Evolutionary conservation across 2,888 invertebrate species (phyloP).

Genomic region (Synergus laeviventris): DNA sequence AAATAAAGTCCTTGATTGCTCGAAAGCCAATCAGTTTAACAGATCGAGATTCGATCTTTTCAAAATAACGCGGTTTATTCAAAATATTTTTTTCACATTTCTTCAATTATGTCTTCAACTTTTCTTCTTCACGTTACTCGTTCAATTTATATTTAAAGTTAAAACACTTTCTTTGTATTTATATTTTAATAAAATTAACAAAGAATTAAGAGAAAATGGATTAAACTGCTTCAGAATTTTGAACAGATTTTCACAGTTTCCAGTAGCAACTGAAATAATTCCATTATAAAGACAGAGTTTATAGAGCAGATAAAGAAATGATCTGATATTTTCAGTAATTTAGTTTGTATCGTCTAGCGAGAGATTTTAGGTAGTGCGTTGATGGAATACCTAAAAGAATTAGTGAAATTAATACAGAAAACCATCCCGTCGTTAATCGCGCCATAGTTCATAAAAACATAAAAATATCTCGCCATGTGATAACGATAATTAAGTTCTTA

Average conservation of each 20-base stretch:
- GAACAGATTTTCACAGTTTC: not conserved
- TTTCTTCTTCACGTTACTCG: not conserved
- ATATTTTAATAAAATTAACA: not conserved
- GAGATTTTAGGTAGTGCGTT: not conserved
- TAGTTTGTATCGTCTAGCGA: not conserved
- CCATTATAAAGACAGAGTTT: constrained; percentile 15
- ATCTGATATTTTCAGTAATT: not conserved
- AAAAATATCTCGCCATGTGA: constrained; percentile 32
- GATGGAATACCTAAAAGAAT: not conserved
- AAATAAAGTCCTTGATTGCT: not conserved
- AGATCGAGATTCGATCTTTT: not conserved
- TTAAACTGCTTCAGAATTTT: not conserved
- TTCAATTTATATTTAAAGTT: not conserved
- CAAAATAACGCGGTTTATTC: not conserved
- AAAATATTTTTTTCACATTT: not conserved
- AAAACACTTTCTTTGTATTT: not conserved
- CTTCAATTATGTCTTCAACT: not conserved
- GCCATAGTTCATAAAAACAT: not conserved
- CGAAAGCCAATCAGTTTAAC: not conserved
- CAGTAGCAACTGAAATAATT: constrained; percentile 27
- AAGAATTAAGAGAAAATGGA: not conserved
- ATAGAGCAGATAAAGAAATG: not conserved
- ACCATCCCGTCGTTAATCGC: no score
- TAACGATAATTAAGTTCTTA: constrained; percentile 30
- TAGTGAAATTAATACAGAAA: not conserved